Base-by-base conservation (phyloP, 2,113 vertebrate species). In the Mustela lutreola region DNA sequence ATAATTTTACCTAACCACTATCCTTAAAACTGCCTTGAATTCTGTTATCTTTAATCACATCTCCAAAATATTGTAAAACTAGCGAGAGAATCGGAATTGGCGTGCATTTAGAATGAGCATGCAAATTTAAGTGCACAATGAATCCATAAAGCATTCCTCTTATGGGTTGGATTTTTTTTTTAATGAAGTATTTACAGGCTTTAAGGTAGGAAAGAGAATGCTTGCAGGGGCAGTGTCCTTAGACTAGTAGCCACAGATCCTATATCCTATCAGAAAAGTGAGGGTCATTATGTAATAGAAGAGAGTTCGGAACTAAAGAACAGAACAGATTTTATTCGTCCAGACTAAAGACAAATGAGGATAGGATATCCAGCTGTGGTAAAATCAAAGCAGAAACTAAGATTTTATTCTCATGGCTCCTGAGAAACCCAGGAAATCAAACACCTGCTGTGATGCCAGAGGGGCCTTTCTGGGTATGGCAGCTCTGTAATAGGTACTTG, bases 341-440 rank as follows among this genome's bases (percentile, higher is more conserved):
- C 7, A 92, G 26, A 85, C 78, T 78, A 73, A 95, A 33, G n/a
- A 67, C 36, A 65, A 89, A 82, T 73, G 56, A 92, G 62, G 56
- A 48, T 73, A 65, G n/a, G 48, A 79, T 28, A 83, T 60, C 84
- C 76, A 92, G 19, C 84, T 87, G 50, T 73, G 39, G 67, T 85
- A 36, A 96, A 96, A 92, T 79, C 63, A 90, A 97, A 90, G 11
- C 10, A 53, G 58, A 63, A 45, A 81, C 63, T 48, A 94, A 96
- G 84, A 94, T 79, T 45, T 95, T 19, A 85, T 75, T 90, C 67
- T 90, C 45, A 45, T 58, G 11, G 12, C 12, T 95, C 62, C 84
- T 65, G 36, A 95, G 33, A 45, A 92, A 76, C 36, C 79, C 36
- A 71, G 26, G 58, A 96, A 89, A 89, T 92, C 71, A 89, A 42